These are phyloP conservation scores for Drosophila stalkeri DNA, from an alignment of 2,888 invertebrate genomes.

Conservation along the genomic window DNA sequence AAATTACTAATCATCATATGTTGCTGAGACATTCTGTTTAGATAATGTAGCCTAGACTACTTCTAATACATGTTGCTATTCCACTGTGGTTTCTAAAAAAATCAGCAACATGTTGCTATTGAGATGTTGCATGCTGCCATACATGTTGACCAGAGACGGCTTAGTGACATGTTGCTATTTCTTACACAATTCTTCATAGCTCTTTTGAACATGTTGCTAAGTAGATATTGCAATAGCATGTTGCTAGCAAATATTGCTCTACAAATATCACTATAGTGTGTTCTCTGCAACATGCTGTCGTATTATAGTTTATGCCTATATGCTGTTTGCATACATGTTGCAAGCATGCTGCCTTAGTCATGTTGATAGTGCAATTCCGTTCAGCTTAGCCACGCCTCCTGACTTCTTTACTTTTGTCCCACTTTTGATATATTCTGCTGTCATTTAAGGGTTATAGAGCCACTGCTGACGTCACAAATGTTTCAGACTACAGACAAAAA, in stretches of 20 bases:
- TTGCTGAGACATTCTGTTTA: not conserved
- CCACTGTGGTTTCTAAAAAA: not conserved
- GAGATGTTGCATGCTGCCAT: not conserved
- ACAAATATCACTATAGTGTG: not conserved
- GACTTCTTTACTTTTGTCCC: too few relatives aligned
- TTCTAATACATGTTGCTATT: not conserved
- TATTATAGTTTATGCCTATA: not conserved
- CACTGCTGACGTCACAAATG: constrained; percentile 71
- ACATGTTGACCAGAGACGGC: not conserved
- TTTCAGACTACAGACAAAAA: not conserved
- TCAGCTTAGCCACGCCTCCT: not conserved
- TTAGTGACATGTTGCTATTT: not conserved
- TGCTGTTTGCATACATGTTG: not conserved
- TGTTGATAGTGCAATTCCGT: not conserved
- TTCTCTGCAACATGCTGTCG: not conserved
- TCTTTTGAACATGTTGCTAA: not conserved
- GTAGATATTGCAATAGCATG: not conserved
- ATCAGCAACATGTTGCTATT: not conserved
- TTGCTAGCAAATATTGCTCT: not conserved
- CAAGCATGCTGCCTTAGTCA: not conserved
- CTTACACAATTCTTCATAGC: not conserved
- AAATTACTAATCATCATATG: not conserved
- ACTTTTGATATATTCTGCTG: not conserved
- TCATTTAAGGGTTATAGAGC: constrained; percentile 57
- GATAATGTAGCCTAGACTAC: not conserved